Evolutionary conservation across 2,888 invertebrate genomes (phyloP), one percentile per base, ranked within the genome.

Genomic region (Chrysopilus asiliformis): DNA sequence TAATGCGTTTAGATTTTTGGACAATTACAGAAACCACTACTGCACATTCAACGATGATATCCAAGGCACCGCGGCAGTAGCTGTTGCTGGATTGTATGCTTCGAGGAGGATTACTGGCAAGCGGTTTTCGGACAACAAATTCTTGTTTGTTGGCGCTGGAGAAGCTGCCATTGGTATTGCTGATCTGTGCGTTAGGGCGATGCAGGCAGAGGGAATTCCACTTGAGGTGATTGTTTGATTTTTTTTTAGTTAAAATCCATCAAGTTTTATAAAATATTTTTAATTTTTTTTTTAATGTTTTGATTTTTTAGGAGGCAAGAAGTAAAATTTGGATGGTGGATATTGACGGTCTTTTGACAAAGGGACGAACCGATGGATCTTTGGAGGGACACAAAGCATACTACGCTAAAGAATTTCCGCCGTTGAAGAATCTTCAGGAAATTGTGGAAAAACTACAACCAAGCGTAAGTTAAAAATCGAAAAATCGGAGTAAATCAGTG

Each of bases 31-130:
- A 41, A 67, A 82, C 53, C 73, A 74, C 46, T 97, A 91, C 62
- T 97, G 97, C 64, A 94, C 94, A 15, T 98, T 98, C 65, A 98
- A 98, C 64, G 98, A 98, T 55, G 98, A 98, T 56, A 98, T 98
- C 54, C 95, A 97, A 64, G 93, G 95, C 47, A 93, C 95, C 1
- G 97, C 97, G 3, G 78, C 89, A 18, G 97, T 97, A 1, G 93
- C 90, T 7, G 86, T 95, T 3, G 93, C 91, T 5, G 97, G 97
- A 0, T 66, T 98, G 14, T 68, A 60, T 34, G 61, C 63, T 8
- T 58, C 62, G 2, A 55, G 55, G 43, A 56, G 64, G 19, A 47
- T 64, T 2, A 62, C 62, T 1, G 58, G 70, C 72, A 79, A 75
- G 53, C 79, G 78, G 51, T 73, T 98, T 51, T 72, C 74, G 29